Base-by-base conservation (phyloP, 2,113 vertebrate genomes). In the Pyrgilauda ruficollis region DNA sequence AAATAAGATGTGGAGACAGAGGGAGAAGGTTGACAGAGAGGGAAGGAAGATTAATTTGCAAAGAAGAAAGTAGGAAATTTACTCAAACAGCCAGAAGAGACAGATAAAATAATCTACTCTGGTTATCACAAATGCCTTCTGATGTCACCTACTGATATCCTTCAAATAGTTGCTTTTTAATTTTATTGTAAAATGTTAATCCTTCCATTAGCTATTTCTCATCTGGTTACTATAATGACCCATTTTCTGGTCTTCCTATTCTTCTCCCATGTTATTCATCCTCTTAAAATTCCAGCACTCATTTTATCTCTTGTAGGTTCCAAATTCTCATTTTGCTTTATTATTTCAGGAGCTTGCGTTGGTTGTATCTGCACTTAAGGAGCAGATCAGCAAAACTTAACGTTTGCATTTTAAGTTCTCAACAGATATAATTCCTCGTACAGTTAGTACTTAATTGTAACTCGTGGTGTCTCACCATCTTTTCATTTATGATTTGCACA, bases 271-370 rank as follows among this genome's bases (percentile, higher is more conserved):
- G 28, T 92, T 95, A 81, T 41, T 86, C 79, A 81, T 74, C 66
- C 37, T 90, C 69, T 92, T 93, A 66, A 81, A 55, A 81, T 96
- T 92, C 56, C 30, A 8, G 37, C 87, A 68, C 52, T 92, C 61
- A 50, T 80, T 90, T 95, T 92, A 18, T 95, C 64, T 87, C 62
- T 90, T 3, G 9, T 55, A 86, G 56, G 22, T 90, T 93, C 56
- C 52, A 84, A 84, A 90, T 94, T 94, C 73, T 64, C 37, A 58
- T 95, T 96, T 92, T 89, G 27, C 73, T 44, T 81, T 84, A 66
- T 93, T 94, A 66, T 90, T 90, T 81, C 80, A 94, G 77, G 58
- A 87, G 46, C 46, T 74, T 84, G 72, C 4, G 0, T 83, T 90
- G 84, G 74, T 83, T 92, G 56, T 86, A 83, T 92, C 56, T 87